Evolutionary conservation across 2,797 vertebrate species (phyloP), one percentile per base, ranked within the genome.

Genomic region (Anomalospiza imberbis): DNA sequence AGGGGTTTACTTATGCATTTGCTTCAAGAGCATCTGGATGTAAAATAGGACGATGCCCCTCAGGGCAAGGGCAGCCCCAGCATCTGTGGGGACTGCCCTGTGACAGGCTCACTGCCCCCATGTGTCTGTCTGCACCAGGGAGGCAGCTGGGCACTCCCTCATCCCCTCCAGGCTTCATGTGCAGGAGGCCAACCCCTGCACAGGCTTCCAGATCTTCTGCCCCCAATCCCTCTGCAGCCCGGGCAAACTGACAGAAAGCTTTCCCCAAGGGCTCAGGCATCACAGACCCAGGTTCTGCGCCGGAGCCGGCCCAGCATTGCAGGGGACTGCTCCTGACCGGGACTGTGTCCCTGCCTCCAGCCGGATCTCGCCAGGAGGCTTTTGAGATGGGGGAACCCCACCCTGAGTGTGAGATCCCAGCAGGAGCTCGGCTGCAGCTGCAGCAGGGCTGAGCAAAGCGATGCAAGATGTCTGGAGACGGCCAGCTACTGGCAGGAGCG

Each of bases 51-150:
- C 32, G 0, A 44, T 36, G 44, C 21, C 44, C 36, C 67, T 73
- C 48, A 55, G 48, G 66, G 60, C 63, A 66, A 54, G 63, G 58
- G 18, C 48, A 88, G 19, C 0, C 1, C 42, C n/a, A 11, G 54
- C 57, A 60, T 45, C 62, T 2, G 2, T 65, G 42, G 22, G 40
- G 13, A 28, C 85, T 60, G 55, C 10, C 48, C 57, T 50, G 32
- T 57, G 55, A 54, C 50, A 0, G 0, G 9, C 34, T 88, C 3
- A 1, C 38, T 73, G 65, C 10, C n/a, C n/a, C 29, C 1, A 0
- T 7, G 1, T 32, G 36, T 29, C 38, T 51, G 38, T 50, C 47
- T 32, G 63, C 1, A 2, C 54, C 1, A 1, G 21, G 66, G n/a
- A 76, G 40, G 73, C 62, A 93, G 42, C 42, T 57, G 76, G 65